phyloP scores from a whole-genome alignment of 2,888 invertebrate species.

The Nasonovia ribisnigri region DNA sequence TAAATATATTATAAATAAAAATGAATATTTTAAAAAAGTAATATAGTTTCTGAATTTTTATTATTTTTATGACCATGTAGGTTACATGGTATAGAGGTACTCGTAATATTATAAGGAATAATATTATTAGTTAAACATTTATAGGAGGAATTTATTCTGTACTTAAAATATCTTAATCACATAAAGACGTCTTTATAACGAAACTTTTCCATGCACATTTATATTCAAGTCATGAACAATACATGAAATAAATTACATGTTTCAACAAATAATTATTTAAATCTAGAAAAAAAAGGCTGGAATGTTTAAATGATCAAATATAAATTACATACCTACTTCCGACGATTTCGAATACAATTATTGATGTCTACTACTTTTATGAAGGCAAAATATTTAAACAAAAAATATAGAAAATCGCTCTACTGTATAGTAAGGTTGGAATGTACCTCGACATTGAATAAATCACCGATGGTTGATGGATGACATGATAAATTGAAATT shows the following conservation, averaged over 20 bases:
- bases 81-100: not conserved
- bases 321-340: not conserved
- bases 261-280: conserved; percentile 4
- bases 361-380: not conserved
- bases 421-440: not conserved
- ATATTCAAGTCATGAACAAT: not conserved
- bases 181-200: not conserved
- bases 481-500: not conserved
- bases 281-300: not conserved
- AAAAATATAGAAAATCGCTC: not conserved
- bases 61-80: not conserved
- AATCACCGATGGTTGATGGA: not conserved
- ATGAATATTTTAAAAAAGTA: not conserved
- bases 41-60: not conserved
- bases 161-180: not conserved
- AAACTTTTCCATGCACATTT: not conserved
- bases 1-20: not conserved
- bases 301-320: not conserved
- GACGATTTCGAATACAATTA: not conserved
- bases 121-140: not conserved
- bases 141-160: not conserved
- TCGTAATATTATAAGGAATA: not conserved
- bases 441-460: not conserved
- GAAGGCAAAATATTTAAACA: not conserved
- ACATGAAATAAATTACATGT: not conserved